These are phyloP conservation scores for Morinoia aosen DNA, from an alignment of 2,888 invertebrate genomes.

Conservation along the genomic window DNA sequence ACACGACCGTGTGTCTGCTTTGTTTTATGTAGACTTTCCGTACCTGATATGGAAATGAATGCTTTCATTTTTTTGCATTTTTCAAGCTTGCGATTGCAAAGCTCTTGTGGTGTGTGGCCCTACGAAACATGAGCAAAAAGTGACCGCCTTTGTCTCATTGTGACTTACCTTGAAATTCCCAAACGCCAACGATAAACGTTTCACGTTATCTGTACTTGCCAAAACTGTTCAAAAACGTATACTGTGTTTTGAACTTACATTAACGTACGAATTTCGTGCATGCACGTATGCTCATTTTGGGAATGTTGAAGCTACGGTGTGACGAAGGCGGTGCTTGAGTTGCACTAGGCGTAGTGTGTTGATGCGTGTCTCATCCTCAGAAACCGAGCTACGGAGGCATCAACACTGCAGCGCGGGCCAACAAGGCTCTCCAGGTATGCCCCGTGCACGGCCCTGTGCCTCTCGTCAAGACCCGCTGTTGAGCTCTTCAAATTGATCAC, in stretches of 20 bases:
- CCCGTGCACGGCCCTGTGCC: constrained; percentile 38
- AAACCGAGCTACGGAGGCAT: constrained; percentile 53
- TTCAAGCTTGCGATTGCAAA: background rate
- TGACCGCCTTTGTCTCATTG: background rate
- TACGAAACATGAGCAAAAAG: background rate
- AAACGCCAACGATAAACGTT: background rate
- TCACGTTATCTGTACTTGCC: background rate
- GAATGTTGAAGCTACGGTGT: background rate
- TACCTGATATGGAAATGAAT: background rate
- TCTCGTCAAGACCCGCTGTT: constrained; percentile 33
- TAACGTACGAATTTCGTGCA: background rate
- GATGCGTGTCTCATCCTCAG: background rate
- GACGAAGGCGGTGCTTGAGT: background rate
- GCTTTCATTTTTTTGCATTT: background rate
- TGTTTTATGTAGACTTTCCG: background rate
- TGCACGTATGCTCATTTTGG: background rate
- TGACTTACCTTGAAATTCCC: background rate
- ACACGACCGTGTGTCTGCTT: background rate
- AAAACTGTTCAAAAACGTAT: background rate
- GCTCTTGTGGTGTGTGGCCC: background rate
- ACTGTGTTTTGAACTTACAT: background rate
- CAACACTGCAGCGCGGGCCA: constrained; percentile 48
- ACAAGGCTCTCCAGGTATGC: constrained; percentile 54
- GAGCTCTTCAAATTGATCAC: background rate
- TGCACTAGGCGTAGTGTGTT: background rate